Evolutionary conservation across 2,888 invertebrate genomes (phyloP).

Genomic region (Caenorhabditis becei): DNA sequence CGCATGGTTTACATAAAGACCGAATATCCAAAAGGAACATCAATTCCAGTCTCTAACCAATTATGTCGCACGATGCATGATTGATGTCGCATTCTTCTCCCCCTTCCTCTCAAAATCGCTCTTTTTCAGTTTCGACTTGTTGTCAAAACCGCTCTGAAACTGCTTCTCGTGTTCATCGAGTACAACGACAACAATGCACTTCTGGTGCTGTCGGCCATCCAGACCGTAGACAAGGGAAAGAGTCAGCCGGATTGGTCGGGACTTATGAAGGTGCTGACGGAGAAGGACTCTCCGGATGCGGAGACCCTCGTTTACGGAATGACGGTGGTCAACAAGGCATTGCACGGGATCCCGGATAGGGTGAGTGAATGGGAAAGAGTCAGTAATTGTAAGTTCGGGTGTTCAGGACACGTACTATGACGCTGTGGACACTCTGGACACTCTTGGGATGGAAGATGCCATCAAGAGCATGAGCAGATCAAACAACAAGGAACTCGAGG

Average conservation of each 20-base stretch:
- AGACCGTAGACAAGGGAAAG: conserved; percentile 86
- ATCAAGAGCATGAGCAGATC: conserved; percentile 73
- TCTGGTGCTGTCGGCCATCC: conserved; percentile 92
- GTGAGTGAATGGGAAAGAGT: conserved; percentile 55
- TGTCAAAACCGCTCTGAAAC: conserved; percentile 96
- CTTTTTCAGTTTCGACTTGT: conserved; percentile 89
- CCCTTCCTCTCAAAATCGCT: neutral
- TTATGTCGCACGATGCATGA: conserved; percentile 9
- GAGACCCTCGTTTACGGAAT: conserved; percentile 96
- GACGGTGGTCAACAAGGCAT: conserved; percentile 89
- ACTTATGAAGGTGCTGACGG: conserved; percentile 90
- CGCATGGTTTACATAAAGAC: conserved; percentile 14
- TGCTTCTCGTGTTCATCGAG: conserved; percentile 97
- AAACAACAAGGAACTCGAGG: conserved; percentile 75
- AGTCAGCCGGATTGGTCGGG: conserved; percentile 88
- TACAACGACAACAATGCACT: conserved; percentile 96
- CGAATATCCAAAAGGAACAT: neutral
- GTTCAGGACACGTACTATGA: conserved; percentile 95
- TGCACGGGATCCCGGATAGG: conserved; percentile 81
- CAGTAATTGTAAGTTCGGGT: conserved; percentile 55
- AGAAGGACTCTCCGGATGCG: conserved; percentile 93
- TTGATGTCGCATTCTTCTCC: conserved; percentile 13
- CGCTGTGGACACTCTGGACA: conserved; percentile 95
- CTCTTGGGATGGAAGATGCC: conserved; percentile 85
- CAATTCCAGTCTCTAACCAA: neutral